phyloP scores from a whole-genome alignment of 2,797 vertebrate species.

The Eremophila alpestris region DNA sequence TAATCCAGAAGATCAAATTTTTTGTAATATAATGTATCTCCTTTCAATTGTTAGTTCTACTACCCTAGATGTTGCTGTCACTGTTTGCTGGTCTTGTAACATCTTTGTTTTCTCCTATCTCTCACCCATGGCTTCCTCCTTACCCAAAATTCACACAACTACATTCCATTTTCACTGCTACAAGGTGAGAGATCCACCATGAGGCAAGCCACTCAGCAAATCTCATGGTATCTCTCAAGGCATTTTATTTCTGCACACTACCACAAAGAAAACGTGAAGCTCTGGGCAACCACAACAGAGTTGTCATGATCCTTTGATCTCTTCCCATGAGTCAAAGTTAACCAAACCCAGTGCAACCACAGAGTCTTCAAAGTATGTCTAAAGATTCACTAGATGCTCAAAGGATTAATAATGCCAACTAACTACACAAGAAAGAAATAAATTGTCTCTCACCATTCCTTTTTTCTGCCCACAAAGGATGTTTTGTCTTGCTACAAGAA shows the following conservation, averaged over 20 bases:
- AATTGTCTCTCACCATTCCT: not conserved
- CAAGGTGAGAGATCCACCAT: not conserved
- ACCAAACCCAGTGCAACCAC: not conserved
- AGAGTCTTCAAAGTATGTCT: not conserved
- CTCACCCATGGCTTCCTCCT: not conserved
- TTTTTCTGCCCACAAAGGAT: not conserved
- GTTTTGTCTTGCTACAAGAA: not conserved
- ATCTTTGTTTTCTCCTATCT: not conserved
- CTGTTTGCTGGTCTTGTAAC: not conserved
- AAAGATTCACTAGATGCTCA: not conserved
- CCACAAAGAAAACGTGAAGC: not conserved
- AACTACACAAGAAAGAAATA: not conserved
- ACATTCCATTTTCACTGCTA: not conserved
- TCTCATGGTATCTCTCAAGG: not conserved
- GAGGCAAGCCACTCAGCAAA: not conserved
- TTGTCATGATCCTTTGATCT: not conserved
- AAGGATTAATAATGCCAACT: not conserved
- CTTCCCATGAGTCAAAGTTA: not conserved
- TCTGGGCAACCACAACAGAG: conserved; percentile 11
- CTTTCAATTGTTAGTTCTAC: not conserved
- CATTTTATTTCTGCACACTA: not conserved
- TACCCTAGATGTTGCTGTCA: not conserved
- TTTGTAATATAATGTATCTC: not conserved
- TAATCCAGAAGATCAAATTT: not conserved
- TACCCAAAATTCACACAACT: not conserved